Evolutionary conservation across 2,888 invertebrate species (phyloP).

Genomic region (Orthosia gracilis): DNA sequence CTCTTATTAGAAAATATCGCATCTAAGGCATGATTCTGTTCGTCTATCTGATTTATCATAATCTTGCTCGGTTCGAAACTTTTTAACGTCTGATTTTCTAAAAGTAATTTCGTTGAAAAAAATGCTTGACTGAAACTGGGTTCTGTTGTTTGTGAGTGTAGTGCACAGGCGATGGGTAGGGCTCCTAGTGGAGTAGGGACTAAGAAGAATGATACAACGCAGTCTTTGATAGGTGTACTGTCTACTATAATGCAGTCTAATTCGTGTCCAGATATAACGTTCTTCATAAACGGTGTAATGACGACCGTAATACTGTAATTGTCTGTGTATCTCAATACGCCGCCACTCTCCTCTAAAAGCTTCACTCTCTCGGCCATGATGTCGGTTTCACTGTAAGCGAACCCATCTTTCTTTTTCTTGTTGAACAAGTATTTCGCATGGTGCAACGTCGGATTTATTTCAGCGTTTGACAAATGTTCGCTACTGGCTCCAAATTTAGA

Average conservation of each 20-base stretch:
- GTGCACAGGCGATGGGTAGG: conserved; percentile 69
- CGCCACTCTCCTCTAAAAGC: conserved; percentile 48
- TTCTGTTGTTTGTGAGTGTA: conserved; percentile 63
- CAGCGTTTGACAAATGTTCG: conserved; percentile 35
- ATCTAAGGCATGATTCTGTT: conserved; percentile 58
- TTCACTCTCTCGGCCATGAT: conserved; percentile 42
- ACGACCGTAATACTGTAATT: conserved; percentile 60
- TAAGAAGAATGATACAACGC: conserved; percentile 65
- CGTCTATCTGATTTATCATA: conserved; percentile 59
- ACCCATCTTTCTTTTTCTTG: conserved; percentile 26
- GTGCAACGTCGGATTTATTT: conserved; percentile 41
- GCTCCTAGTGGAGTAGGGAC: conserved; percentile 70
- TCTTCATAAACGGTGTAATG: conserved; percentile 73
- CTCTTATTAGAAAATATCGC: conserved; percentile 62
- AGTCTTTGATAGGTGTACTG: conserved; percentile 56
- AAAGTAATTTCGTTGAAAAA: conserved; percentile 59
- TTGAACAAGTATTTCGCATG: conserved; percentile 40
- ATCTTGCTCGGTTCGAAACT: conserved; percentile 69
- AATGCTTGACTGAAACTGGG: conserved; percentile 66
- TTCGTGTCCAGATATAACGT: conserved; percentile 58
- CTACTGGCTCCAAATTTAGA: conserved; percentile 16
- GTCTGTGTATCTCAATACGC: conserved; percentile 38
- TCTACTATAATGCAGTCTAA: conserved; percentile 68
- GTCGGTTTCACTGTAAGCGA: neutral
- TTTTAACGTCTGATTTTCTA: conserved; percentile 59